Base-by-base conservation (phyloP, 2,797 vertebrate species). In the Thaleichthys pacificus region DNA sequence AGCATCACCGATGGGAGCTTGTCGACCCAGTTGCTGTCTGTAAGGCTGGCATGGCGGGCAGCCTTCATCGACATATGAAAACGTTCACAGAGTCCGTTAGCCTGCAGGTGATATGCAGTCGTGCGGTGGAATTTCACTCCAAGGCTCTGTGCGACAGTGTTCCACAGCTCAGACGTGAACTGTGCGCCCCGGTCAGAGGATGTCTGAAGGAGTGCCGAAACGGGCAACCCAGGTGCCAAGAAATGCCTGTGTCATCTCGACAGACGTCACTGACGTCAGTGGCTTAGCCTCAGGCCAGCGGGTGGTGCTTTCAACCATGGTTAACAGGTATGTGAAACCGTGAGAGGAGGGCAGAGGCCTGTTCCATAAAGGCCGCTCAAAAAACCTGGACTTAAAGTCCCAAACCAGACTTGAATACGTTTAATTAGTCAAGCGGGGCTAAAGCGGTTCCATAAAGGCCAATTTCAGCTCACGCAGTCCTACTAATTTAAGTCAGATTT, bases 231-330 rank as follows among this genome's bases (percentile, higher is more conserved):
- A 64, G 0, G 61, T 30, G 5, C 24, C 42, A 3, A 71, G 62
- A 21, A 61, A 71, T 6, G 38, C 60, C 17, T 24, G 15, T 1
- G 47, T 11, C 5, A 71, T 5, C 3, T 65, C 61, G 19, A 42
- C 9, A 2, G 70, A 30, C 2, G 62, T 22, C 8, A n/a, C 38
- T 17, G 35, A 61, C 7, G 47, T 4, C 1, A 62, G 60, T 3
- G 42, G 70, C 8, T 65, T 17, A 12, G 42, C 70, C 47, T 64
- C 70, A 3, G 22, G 70, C 70, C 70, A 71, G 14, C 70, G 26
- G 14, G 61, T 71, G 22, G 70, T 30, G 24, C 70, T 71, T 42
- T 71, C 42, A 3, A 71, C 70, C 70, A 71, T 71, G 22, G 26
- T 64, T 15, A 71, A 17, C 3, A 71, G 47, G 70, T 64, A 32